Base-by-base conservation (phyloP, 2,888 invertebrate species). In the Protophormia terraenovae region DNA sequence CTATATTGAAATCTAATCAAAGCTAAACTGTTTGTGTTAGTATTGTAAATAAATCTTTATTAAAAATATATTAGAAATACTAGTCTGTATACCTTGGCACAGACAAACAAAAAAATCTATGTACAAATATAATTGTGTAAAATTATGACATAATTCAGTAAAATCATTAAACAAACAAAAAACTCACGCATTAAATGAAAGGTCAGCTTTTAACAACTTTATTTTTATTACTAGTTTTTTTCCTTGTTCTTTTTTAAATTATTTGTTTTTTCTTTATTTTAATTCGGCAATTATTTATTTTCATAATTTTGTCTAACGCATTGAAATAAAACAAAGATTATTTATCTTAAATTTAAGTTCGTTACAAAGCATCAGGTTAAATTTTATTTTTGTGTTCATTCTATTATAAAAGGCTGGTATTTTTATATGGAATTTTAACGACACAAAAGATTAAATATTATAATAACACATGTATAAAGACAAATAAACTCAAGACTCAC, bases 381-480 rank as follows among this genome's bases (percentile, higher is more conserved):
- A 32, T 0, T 24, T 24, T n/a, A n/a, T n/a, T n/a, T n/a, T 69
- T 53, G 29, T 76, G 53, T 60, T 50, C 60, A 27, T 50, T 78
- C 35, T 38, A 16, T 3, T 76, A 53, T 53, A 41, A 72, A 72
- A 71, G 6, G 29, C 62, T 35, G 66, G 22, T 2, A 19, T 69
- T 78, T 77, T 60, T 67, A 27, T 58, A 58, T 35, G 8, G 6
- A 77, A 69, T 10, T n/a, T 19, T 7, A 32, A 0, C 4, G n/a
- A 24, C 24, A 16, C 16, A 58, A 53, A 53, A 53, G 22, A 22
- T 27, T 24, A n/a, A n/a, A n/a, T n/a, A n/a, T n/a, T n/a, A n/a
- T n/a, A n/a, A n/a, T n/a, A n/a, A 66, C 14, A 1, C 8, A 50
- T 50, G 32, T 50, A 16, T 62, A 45, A 60, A 60, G 32, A 73